Conservation (phyloP, 2,797 vertebrate genomes). For the Sebastes paucispinis region DNA sequence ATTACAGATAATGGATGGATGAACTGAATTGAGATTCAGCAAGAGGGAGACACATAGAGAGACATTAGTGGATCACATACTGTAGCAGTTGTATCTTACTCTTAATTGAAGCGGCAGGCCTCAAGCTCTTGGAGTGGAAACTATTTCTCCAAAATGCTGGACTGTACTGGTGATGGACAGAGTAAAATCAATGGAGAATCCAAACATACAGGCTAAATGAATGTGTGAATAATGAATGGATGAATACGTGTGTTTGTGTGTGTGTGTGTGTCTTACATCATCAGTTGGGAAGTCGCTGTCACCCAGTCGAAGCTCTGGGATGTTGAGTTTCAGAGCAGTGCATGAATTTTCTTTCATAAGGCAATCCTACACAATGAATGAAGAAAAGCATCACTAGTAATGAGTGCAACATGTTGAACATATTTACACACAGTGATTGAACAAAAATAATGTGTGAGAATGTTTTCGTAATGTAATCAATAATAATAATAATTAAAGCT, state of each 20-base stretch:
- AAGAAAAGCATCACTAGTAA: background rate
- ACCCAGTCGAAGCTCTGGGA: constrained; percentile 73
- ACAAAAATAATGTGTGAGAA: background rate
- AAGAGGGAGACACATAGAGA: background rate
- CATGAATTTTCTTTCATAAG: constrained; percentile 70
- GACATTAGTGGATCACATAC: background rate
- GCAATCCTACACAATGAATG: constrained; percentile 59
- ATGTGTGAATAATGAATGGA: background rate
- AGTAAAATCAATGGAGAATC: background rate
- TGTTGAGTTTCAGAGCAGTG: constrained; percentile 45
- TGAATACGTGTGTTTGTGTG: background rate
- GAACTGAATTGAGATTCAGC: background rate
- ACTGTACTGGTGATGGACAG: constrained; percentile 69
- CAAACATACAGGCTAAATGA: background rate
- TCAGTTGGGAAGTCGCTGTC: constrained; percentile 78
- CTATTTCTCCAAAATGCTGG: constrained; percentile 80
- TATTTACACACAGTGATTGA: background rate
- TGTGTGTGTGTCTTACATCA: constrained; percentile 59
- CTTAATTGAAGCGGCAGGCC: constrained; percentile 81
- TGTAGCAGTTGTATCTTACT: constrained; percentile 75
- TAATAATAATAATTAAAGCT: too few species aligned
- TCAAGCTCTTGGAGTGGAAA: constrained; percentile 79
- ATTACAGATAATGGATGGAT: background rate
- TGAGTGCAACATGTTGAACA: background rate
- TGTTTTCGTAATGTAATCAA: background rate